Conservation (phyloP, 1,140 invertebrate genomes). For the Drosophila obscura region DNA sequence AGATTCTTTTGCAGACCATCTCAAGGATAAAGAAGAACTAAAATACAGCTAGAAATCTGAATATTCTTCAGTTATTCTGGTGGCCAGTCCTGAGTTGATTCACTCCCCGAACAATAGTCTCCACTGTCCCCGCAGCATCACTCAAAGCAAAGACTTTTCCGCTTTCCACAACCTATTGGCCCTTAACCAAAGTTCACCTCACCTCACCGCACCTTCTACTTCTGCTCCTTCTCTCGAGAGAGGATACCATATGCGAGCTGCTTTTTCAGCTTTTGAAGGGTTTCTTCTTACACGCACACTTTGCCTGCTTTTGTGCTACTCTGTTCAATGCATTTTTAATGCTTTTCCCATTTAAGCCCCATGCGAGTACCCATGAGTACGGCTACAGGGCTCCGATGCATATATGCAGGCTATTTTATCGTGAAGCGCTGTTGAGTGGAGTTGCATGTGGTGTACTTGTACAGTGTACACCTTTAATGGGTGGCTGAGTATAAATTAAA, state of each 20-base stretch:
- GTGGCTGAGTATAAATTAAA: too few species aligned
- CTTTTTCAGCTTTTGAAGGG: constrained; percentile 37
- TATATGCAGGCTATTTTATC: too few species aligned
- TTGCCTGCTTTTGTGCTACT: constrained; percentile 28
- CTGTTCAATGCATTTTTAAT: constrained; percentile 56
- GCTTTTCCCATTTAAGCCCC: constrained; percentile 17
- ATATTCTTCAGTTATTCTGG: neutral
- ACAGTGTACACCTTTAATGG: too few species aligned
- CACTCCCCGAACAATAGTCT: constrained; percentile 1
- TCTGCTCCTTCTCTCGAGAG: neutral
- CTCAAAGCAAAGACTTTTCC: constrained; percentile 12
- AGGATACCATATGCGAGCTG: neutral
- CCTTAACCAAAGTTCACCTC: constrained; percentile 42
- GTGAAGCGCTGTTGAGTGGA: too few species aligned
- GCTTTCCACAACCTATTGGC: constrained; percentile 48
- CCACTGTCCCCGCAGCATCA: neutral
- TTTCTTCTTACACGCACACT: constrained; percentile 23
- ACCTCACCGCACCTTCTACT: constrained; percentile 4
- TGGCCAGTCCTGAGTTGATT: too few species aligned
- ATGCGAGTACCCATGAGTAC: too few species aligned
- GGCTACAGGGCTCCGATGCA: too few species aligned
- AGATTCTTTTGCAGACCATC: too few species aligned
- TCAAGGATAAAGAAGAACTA: too few species aligned
- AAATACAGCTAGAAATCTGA: neutral
- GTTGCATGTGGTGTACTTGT: too few species aligned